Evolutionary conservation across 2,797 vertebrate species (phyloP), one percentile per base, ranked within the genome.

Genomic region (Eulemur albifrons): DNA sequence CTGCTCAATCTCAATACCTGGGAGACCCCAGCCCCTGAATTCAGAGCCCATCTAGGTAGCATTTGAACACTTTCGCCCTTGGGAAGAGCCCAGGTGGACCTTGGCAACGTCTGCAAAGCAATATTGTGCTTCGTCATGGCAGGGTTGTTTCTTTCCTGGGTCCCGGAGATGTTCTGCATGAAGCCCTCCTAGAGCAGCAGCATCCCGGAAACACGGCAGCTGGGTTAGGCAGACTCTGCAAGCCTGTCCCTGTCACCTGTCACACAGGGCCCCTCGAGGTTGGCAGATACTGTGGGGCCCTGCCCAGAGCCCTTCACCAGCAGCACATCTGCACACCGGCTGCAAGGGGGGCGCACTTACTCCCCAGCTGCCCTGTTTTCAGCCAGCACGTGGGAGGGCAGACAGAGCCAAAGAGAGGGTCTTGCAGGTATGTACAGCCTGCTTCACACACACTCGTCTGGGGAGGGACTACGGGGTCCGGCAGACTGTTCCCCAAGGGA

Each of bases 401-500:
- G 32, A 23, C 3, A 12, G 43, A 4, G 12, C 30, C 38, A 18
- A 50, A 52, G n/a, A 48, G 5, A 8, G 35, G 23, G 27, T 8
- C 10, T 45, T 21, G 20, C 7, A 25, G 35, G n/a, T 27, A 1
- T 18, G 6, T 9, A 5, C 25, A n/a, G 70, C 21, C 10, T 1
- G 4, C 7, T 21, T 18, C 38, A 7, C n/a, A 17, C 8, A 0
- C 0, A 61, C 9, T 69, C 18, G 8, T 27, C 25, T 8, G 21
- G 38, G 27, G 27, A 12, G 18, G 45, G 20, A 67, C 15, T 1
- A 0, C 0, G 14, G 13, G 38, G 27, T n/a, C 25, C 23, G 50
- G 1, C 13, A 0, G 2, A 4, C n/a, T 4, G 12, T 40, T 27
- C 40, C 59, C 59, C 20, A 4, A 5, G 75, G n/a, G 27, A 50